Conservation (phyloP, 1,140 invertebrate species). For the Procambarus clarkii region DNA sequence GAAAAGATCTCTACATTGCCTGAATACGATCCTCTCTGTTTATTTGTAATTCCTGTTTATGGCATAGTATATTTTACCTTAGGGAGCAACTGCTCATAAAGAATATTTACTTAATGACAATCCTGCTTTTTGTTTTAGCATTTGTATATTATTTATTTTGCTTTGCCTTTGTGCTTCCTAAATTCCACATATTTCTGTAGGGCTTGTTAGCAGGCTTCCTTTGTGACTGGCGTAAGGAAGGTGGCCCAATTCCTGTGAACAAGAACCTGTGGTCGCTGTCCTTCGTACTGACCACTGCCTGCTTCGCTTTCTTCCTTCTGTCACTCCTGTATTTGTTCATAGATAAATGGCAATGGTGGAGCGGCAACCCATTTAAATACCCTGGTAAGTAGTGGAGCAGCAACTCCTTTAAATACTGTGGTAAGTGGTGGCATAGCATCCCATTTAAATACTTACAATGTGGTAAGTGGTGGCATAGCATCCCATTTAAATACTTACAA, state of each 20-base stretch:
- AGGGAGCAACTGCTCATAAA: too few relatives aligned
- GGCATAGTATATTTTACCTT: too few relatives aligned
- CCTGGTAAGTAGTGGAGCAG: constrained; percentile 73
- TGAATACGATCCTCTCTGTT: too few relatives aligned
- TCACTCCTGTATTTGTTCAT: constrained; percentile 78
- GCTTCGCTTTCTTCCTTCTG: constrained; percentile 78
- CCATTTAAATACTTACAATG: not conserved
- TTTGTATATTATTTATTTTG: not conserved
- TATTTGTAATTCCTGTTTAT: too few relatives aligned
- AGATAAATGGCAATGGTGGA: constrained; percentile 78
- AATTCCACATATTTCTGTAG: not conserved
- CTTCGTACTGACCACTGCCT: constrained; percentile 78
- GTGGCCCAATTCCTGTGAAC: constrained; percentile 80
- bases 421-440: too few relatives aligned
- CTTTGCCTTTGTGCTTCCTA: not conserved
- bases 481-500: not conserved
- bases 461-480: too few relatives aligned
- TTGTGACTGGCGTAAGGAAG: constrained; percentile 76
- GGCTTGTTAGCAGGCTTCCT: constrained; percentile 76
- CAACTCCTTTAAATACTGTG: not conserved
- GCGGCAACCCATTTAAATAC: constrained; percentile 79
- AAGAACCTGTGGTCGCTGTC: constrained; percentile 82
- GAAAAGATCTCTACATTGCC: too few relatives aligned
- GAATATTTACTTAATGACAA: too few relatives aligned
- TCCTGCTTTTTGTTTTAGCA: too few relatives aligned